phyloP scores from a whole-genome alignment of 2,888 invertebrate species.

The Caenorhabditis sp. region DNA sequence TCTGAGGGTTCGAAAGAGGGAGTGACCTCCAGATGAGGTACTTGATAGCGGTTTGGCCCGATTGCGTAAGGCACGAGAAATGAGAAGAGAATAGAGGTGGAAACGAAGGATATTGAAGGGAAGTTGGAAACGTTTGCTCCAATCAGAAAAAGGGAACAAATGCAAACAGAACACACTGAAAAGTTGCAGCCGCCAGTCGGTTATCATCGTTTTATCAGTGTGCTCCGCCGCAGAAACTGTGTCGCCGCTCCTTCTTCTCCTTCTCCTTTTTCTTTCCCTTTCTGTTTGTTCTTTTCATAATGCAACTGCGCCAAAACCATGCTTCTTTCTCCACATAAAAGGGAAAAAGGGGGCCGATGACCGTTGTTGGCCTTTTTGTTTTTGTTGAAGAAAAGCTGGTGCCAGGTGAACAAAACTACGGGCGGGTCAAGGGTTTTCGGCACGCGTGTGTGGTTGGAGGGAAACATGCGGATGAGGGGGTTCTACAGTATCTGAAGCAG shows the following conservation, averaged over 20 bases:
- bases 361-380: neutral
- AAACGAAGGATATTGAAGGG: neutral
- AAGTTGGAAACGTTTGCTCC: no score
- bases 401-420: constrained; percentile 17
- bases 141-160: constrained; percentile 3
- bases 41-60: constrained; percentile 51
- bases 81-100: constrained; percentile 18
- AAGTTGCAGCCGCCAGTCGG: neutral
- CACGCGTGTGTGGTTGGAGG: no score
- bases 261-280: neutral
- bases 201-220: constrained; percentile 4
- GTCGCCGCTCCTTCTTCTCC: no score
- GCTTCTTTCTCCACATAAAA: neutral
- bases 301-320: no score
- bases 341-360: no score
- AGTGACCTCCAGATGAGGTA: constrained; percentile 50
- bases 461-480: no score
- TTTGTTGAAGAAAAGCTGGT: constrained; percentile 17
- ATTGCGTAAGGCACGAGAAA: constrained; percentile 31
- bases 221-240: no score
- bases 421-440: constrained; percentile 43
- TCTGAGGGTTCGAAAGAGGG: constrained; percentile 10
- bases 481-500: no score
- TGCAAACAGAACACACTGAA: constrained; percentile 3
- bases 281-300: constrained; percentile 16